These are phyloP conservation scores for Phallusia fumigata DNA, from an alignment of 23 tunicate species.

Conservation along the genomic window DNA sequence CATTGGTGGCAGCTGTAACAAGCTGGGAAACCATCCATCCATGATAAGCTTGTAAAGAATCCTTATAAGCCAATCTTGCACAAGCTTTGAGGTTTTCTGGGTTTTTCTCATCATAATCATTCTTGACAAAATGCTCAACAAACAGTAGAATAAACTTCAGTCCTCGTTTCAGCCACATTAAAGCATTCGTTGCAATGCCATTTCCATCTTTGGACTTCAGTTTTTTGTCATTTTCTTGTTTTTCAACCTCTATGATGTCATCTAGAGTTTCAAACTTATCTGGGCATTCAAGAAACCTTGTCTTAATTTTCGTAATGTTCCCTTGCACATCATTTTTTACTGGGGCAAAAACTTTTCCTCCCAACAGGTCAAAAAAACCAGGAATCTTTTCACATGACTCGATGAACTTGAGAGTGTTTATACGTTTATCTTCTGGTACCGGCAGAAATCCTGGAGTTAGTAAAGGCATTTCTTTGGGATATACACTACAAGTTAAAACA, in stretches of 20 bases:
- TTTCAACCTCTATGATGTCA: constrained; percentile 57
- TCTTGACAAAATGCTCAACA: constrained; percentile 65
- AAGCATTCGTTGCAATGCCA: constrained; percentile 96
- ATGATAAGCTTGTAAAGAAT: constrained; percentile 69
- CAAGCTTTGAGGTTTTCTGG: constrained; percentile 58
- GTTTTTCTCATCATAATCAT: constrained; percentile 61
- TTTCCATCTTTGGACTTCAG: constrained; percentile 75
- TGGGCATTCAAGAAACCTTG: constrained; percentile 62
- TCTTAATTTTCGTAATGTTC: constrained; percentile 82
- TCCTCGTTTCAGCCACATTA: constrained; percentile 98
- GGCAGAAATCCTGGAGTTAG: constrained; percentile 50
- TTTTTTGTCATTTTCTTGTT: constrained; percentile 61
- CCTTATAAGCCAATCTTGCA: constrained; percentile 71
- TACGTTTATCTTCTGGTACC: constrained; percentile 58
- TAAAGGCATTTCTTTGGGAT: constrained; percentile 48
- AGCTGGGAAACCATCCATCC: constrained; percentile 80
- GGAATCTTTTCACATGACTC: constrained; percentile 78
- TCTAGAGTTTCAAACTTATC: constrained; percentile 57
- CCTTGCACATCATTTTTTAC: constrained; percentile 90
- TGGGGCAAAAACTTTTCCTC: constrained; percentile 82
- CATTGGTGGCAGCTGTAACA: constrained; percentile 77
- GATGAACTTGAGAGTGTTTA: constrained; percentile 55
- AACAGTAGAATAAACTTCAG: constrained; percentile 73
- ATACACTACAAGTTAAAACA: no score
- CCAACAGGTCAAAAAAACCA: constrained; percentile 82